Base-by-base conservation (phyloP, 2,888 invertebrate genomes). In the Meliscaeva auricollis region DNA sequence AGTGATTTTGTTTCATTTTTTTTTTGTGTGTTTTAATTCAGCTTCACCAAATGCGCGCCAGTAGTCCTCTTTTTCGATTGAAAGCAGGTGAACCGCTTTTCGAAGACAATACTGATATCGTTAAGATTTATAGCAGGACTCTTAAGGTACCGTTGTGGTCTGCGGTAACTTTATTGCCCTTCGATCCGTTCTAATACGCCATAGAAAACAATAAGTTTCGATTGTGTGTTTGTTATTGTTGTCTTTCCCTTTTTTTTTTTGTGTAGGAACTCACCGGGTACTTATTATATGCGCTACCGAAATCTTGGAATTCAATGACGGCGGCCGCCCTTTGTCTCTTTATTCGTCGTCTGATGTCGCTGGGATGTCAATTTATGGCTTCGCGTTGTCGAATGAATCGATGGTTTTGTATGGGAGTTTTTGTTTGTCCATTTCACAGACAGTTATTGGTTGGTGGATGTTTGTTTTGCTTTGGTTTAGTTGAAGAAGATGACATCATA, bases 31-130 rank as follows among this genome's bases (percentile, higher is more conserved):
- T 60, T 3, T 30, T n/a, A 9, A 0, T n/a, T 5, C 35, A 22
- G 50, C 44, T 35, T 35, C 11, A 11, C 48, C 17, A 48, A 41
- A 20, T 58, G 41, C 73, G 38, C 64, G 20, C 13, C 50, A 30
- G 73, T 62, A 66, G 74, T 74, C 69, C 46, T 52, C 26, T 41
- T 30, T 41, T 56, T 58, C 22, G 15, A 50, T 26, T 69, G 56
- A 72, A 60, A 85, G 84, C 84, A 85, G 84, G 84, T 85, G 84
- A 85, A 64, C 66, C 60, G 80, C 54, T 70, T 44, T 38, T 9
- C 54, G 81, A 70, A 85, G 85, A 85, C 85, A 85, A 85, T 85
- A 85, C 85, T 81, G 85, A 81, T 81, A 85, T 76, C 85, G 56
- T 81, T 69, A 69, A 85, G 80, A 85, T 85, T 85, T 85, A 85